These are phyloP conservation scores for Clarias macrocephalus DNA, from an alignment of 2,113 vertebrate genomes.

Conservation along the genomic window DNA sequence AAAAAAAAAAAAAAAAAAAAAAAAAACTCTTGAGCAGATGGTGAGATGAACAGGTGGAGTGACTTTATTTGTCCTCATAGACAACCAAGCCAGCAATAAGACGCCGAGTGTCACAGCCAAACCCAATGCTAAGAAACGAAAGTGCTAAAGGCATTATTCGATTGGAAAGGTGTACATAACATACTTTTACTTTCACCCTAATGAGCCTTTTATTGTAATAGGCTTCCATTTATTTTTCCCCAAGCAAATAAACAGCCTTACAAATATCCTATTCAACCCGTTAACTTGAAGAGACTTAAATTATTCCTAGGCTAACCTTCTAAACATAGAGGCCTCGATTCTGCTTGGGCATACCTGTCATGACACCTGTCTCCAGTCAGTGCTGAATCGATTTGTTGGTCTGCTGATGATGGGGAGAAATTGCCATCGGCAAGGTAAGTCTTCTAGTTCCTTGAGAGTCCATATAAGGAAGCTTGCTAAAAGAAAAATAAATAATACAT, in stretches of 20 bases:
- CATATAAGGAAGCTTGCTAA: neutral
- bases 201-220: constrained; percentile 14
- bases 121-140: neutral
- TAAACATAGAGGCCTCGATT: constrained; percentile 2
- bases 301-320: neutral
- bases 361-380: constrained; percentile 33
- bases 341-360: constrained; percentile 8
- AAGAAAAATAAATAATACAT: neutral
- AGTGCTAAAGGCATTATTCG: constrained; percentile 19
- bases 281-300: neutral
- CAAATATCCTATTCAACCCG: neutral
- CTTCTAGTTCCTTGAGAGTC: constrained; percentile 4
- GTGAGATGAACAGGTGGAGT: constrained; percentile 24
- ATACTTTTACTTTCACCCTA: constrained; percentile 5
- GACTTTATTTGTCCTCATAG: constrained; percentile 23
- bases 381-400: constrained; percentile 24
- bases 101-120: constrained; percentile 9
- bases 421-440: constrained; percentile 27
- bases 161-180: neutral
- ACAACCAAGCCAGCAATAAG: neutral
- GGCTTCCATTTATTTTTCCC: neutral
- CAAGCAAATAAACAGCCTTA: neutral
- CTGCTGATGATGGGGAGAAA: neutral
- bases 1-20: neutral
- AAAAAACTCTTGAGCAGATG: constrained; percentile 37